Conservation (phyloP, 2,797 vertebrate species). For the Enteromius trimaculatus region DNA sequence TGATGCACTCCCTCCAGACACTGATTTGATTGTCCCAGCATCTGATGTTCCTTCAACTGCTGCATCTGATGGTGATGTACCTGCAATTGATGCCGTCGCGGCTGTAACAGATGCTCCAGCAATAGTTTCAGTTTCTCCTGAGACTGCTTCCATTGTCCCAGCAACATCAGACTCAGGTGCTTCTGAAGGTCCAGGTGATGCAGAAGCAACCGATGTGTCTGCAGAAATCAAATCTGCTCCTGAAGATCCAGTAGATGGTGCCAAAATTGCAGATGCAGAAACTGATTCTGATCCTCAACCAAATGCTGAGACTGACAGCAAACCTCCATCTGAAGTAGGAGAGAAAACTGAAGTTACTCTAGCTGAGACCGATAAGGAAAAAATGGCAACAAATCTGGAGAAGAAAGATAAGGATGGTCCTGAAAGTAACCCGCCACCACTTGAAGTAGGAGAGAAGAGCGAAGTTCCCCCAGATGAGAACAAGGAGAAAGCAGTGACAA, state of each 20-base stretch:
- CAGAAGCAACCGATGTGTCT: slow-evolving; percentile 28
- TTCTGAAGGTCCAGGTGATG: background rate
- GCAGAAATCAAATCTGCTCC: slow-evolving; percentile 34
- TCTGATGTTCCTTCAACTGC: slow-evolving; percentile 31
- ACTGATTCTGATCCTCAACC: slow-evolving; percentile 17
- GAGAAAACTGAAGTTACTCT: background rate
- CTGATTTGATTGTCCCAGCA: slow-evolving; percentile 40
- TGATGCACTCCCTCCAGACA: slow-evolving; percentile 28
- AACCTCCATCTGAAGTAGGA: slow-evolving; percentile 34
- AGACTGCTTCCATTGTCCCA: background rate
- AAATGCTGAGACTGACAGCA: slow-evolving; percentile 12
- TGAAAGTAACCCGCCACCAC: background rate
- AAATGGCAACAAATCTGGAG: background rate
- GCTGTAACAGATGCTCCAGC: slow-evolving; percentile 28
- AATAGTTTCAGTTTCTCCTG: slow-evolving; percentile 33
- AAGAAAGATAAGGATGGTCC: background rate
- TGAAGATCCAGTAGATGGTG: slow-evolving; percentile 4
- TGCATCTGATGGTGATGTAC: slow-evolving; percentile 28
- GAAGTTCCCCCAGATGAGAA: background rate
- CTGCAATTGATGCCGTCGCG: slow-evolving; percentile 20
- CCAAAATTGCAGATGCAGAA: slow-evolving; percentile 27
- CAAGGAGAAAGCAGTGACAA: slow-evolving; percentile 1
- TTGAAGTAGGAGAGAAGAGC: slow-evolving; percentile 32
- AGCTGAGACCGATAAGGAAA: background rate
- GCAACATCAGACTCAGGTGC: background rate